Evolutionary conservation across 2,113 vertebrate species (phyloP).

Genomic region (Phaethon lepturus): DNA sequence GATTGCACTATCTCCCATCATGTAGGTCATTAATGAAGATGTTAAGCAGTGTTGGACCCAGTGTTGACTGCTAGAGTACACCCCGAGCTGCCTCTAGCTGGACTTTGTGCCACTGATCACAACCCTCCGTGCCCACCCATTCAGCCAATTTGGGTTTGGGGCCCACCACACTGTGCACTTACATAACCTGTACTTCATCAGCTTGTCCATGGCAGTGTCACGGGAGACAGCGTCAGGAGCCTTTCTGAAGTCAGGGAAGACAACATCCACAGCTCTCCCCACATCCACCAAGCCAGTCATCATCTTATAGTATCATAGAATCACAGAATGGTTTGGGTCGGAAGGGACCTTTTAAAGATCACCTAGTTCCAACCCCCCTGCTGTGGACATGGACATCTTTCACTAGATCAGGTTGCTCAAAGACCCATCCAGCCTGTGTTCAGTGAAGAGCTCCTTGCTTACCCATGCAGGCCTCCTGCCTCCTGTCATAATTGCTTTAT

Average conservation of each 20-base stretch:
- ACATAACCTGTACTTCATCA: rapidly evolving
- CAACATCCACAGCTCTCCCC: background rate
- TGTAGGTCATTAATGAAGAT: background rate
- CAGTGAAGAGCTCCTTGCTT: background rate
- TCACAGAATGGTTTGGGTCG: too few species aligned
- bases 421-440: background rate
- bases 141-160: background rate
- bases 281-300: too few species aligned
- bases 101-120: background rate
- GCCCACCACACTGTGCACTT: background rate
- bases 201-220: background rate
- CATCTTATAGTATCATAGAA: too few species aligned
- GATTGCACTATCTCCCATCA: background rate
- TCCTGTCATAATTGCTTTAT: background rate
- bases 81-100: background rate
- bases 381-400: background rate
- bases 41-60: background rate
- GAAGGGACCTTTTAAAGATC: background rate
- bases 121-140: rapidly evolving
- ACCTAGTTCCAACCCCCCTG: background rate
- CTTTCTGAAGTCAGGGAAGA: background rate
- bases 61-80: background rate
- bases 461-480: background rate
- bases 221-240: background rate
- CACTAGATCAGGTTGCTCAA: background rate